Conservation (phyloP, 2,888 invertebrate genomes). For the Hedychridium roseum region DNA sequence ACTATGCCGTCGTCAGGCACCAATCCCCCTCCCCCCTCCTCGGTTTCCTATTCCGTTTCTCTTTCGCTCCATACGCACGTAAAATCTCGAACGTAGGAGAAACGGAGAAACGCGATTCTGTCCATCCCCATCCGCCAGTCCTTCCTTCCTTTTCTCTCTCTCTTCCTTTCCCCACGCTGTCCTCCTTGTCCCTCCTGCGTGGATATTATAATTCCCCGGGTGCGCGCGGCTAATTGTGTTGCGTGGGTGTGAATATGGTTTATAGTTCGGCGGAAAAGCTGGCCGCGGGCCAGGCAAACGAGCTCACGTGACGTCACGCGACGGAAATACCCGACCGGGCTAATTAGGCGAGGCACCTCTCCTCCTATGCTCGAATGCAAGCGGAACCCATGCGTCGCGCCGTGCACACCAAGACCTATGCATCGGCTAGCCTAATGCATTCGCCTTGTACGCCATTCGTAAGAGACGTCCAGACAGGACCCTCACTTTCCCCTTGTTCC, state of each 20-base stretch:
- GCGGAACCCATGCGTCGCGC: slow-evolving; percentile 54
- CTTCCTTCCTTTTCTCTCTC: not conserved
- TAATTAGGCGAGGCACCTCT: slow-evolving; percentile 59
- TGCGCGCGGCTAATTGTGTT: slow-evolving; percentile 58
- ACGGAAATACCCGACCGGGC: slow-evolving; percentile 59
- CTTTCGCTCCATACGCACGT: no score
- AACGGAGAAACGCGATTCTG: no score
- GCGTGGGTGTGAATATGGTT: slow-evolving; percentile 63
- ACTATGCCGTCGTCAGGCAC: slow-evolving; percentile 21
- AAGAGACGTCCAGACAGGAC: no score
- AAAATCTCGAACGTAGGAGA: no score
- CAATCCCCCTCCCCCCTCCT: not conserved
- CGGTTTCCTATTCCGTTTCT: not conserved
- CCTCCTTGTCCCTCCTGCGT: slow-evolving; percentile 17
- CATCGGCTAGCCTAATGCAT: no score
- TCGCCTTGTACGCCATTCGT: no score
- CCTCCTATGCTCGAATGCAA: slow-evolving; percentile 54
- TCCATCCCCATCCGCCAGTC: not conserved
- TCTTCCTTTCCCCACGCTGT: not conserved
- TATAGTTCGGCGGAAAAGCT: slow-evolving; percentile 61
- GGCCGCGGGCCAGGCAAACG: slow-evolving; percentile 59
- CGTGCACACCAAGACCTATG: no score
- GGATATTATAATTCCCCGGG: slow-evolving; percentile 55
- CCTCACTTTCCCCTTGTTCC: no score
- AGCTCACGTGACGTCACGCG: slow-evolving; percentile 62